phyloP scores from a whole-genome alignment of 2,797 vertebrate species.

The Takifugu rubripes region DNA sequence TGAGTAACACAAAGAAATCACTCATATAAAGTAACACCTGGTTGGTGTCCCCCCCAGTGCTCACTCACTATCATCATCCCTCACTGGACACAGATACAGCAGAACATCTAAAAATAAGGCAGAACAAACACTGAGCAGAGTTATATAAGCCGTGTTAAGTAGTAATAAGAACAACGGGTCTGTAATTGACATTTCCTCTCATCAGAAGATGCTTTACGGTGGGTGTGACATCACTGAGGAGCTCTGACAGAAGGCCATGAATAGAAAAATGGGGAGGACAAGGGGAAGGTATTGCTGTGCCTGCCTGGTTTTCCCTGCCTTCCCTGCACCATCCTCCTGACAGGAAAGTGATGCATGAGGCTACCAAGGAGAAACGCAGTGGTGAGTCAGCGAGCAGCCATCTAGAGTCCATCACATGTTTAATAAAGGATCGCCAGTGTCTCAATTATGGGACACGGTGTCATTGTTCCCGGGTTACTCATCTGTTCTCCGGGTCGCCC shows the following conservation, averaged over 20 bases:
- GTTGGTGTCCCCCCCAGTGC: neutral
- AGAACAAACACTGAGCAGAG: constrained; percentile 31
- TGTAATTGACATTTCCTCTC: constrained; percentile 4
- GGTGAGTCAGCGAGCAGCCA: constrained; percentile 70
- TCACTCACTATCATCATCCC: constrained; percentile 14
- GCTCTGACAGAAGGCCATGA: constrained; percentile 3
- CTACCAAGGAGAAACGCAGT: constrained; percentile 52
- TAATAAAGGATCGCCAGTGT: constrained; percentile 47
- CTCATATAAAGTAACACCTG: constrained; percentile 1
- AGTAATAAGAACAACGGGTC: constrained; percentile 24
- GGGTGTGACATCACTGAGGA: neutral
- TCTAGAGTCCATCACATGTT: constrained; percentile 60
- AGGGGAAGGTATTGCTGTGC: constrained; percentile 31
- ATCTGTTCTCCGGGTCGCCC: constrained; percentile 37
- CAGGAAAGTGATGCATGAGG: constrained; percentile 64
- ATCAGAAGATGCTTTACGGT: neutral
- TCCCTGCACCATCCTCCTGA: constrained; percentile 58
- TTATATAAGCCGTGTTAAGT: constrained; percentile 41
- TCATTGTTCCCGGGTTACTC: constrained; percentile 36
- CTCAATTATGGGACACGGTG: constrained; percentile 29
- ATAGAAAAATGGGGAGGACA: neutral
- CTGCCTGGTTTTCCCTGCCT: constrained; percentile 21
- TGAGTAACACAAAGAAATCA: constrained; percentile 1
- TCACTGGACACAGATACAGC: constrained; percentile 12
- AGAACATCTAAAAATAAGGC: constrained; percentile 47